Evolutionary conservation across 2,888 invertebrate species (phyloP).

Genomic region (Drosophila austrosaltans): DNA sequence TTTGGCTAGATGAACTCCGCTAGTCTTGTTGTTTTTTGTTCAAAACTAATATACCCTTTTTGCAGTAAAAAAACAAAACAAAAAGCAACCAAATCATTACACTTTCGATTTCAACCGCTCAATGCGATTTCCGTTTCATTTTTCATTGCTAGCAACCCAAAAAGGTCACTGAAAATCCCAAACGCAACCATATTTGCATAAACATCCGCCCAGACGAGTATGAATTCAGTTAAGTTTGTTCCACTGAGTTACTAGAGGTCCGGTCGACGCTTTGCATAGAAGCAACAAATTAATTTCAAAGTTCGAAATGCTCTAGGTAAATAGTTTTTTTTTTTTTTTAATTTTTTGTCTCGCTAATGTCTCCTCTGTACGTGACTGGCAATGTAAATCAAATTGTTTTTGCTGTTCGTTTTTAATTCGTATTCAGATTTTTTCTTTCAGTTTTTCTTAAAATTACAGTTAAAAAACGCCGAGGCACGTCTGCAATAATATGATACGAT

Average conservation of each 20-base stretch:
- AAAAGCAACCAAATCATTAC: constrained; percentile 10
- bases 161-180: constrained; percentile 38
- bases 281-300: constrained; percentile 56
- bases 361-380: constrained; percentile 61
- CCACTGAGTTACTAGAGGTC: constrained; percentile 6
- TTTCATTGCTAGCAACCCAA: constrained; percentile 19
- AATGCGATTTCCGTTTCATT: constrained; percentile 52
- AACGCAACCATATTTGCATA: constrained; percentile 35
- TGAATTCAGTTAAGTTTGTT: neutral
- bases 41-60: too few relatives aligned
- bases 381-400: constrained; percentile 54
- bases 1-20: too few relatives aligned
- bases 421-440: constrained; percentile 36
- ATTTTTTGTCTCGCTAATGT: constrained; percentile 33
- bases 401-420: constrained; percentile 25
- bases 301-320: constrained; percentile 31
- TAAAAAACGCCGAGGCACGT: constrained; percentile 55
- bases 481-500: constrained; percentile 50
- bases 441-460: constrained; percentile 56
- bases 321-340: constrained; percentile 23
- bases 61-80: too few relatives aligned
- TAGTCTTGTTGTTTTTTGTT: too few relatives aligned
- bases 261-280: constrained; percentile 47
- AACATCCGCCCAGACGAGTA: constrained; percentile 40
- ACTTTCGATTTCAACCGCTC: constrained; percentile 36